A percentile compares a stretch with the other conserved stretches of the same genome.
Conservation (phyloP, 2,888 invertebrate genomes). For the Ephialtes manifestator region DNA sequence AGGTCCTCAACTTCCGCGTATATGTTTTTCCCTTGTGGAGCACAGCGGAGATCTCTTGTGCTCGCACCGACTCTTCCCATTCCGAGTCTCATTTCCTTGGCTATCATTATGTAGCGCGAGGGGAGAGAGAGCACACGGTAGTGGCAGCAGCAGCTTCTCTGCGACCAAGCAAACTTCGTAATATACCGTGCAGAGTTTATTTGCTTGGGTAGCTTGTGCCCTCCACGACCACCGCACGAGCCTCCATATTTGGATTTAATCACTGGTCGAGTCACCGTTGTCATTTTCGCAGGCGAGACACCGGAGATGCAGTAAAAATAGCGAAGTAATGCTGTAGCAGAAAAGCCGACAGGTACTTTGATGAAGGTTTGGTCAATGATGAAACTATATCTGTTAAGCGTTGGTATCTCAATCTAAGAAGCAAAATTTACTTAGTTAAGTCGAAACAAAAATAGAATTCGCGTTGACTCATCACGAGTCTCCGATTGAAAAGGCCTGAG, state of each 20-base stretch:
- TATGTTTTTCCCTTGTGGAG: constrained; percentile 67
- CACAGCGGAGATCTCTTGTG: constrained; percentile 50
- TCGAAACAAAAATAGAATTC: background rate
- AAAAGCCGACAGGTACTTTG: background rate
- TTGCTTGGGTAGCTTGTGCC: background rate
- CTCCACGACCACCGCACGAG: constrained; percentile 71
- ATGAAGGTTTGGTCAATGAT: background rate
- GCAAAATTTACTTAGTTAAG: background rate
- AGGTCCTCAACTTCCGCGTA: constrained; percentile 80
- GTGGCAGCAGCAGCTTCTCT: constrained; percentile 21
- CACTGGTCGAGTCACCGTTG: constrained; percentile 61
- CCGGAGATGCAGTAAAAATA: background rate
- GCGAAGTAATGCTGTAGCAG: background rate
- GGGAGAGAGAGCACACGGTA: constrained; percentile 26
- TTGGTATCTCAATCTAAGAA: background rate
- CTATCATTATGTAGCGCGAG: constrained; percentile 63
- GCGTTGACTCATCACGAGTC: background rate
- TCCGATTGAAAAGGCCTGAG: background rate
- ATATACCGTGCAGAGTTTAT: constrained; percentile 46
- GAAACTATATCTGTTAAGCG: background rate
- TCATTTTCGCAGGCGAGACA: constrained; percentile 54
- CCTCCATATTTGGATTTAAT: constrained; percentile 76
- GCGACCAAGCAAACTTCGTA: constrained; percentile 46
- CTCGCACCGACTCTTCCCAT: constrained; percentile 65
- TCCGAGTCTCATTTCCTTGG: constrained; percentile 69